Base-by-base conservation (phyloP, 2,113 vertebrate genomes). In the Pseudopodoces humilis region DNA sequence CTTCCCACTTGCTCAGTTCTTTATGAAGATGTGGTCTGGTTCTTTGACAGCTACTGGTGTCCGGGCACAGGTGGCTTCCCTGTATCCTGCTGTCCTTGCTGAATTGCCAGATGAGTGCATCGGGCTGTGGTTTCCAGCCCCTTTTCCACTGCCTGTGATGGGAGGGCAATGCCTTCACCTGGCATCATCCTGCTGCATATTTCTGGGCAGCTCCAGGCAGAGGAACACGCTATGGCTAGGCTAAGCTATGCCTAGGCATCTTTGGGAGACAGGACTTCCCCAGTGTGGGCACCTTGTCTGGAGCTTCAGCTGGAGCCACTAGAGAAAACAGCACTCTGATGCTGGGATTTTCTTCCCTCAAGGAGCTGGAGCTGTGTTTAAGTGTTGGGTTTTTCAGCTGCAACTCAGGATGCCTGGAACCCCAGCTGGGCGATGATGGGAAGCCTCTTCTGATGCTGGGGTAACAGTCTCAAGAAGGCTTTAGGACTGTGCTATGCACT, bases 391-490 rank as follows among this genome's bases (percentile, higher is more conserved):
- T 69, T 83, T 79, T 50, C 86, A 53, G 43, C 52, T 74, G 63
- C 0, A 0, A 15, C 59, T 67, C 27, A 14, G 44, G 71, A 55
- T 76, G 55, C 75, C 56, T 75, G 33, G 68, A 52, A 44, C 76
- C 55, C 19, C 24, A 60, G 50, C 63, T 65, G 10, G 43, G 49
- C 67, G 11, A 46, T 60, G 69, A 20, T 46, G 59, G 31, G 82
- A 69, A 94, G 37, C 69, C 65, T 64, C 60, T 58, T 69, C 80
- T 49, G 77, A 22, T 88, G 83, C 83, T 58, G 81, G 50, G 75
- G 21, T 58, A 80, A 41, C 72, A 55, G 80, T 60, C 90, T 88
- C 76, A 92, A 80, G 88, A 78, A 84, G 92, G 92, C 92, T 96
- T 87, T 79, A 46, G 69, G 91, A 39, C 31, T 8, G 85, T 4